phyloP scores from a whole-genome alignment of 2,797 vertebrate species.

The Urophycis tenuis region DNA sequence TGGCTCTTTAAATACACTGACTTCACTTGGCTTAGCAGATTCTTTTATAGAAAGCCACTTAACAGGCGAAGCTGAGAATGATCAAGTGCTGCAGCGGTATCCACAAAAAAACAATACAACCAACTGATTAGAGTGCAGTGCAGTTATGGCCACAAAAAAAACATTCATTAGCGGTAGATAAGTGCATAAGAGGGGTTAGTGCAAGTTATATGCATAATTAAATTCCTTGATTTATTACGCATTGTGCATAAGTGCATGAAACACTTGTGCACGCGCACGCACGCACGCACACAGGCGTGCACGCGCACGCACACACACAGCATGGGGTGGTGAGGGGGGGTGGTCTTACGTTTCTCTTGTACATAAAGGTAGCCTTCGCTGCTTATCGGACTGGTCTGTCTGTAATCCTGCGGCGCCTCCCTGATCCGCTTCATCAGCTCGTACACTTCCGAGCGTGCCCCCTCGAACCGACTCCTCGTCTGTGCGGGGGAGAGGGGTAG shows the following conservation, averaged over 20 bases:
- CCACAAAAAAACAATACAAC: not conserved
- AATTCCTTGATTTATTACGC: not conserved
- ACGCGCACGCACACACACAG: too few relatives aligned
- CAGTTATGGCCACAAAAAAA: not conserved
- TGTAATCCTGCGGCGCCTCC: slow-evolving; percentile 83
- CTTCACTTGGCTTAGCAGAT: not conserved
- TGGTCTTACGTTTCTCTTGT: slow-evolving; percentile 89
- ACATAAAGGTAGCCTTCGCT: slow-evolving; percentile 94
- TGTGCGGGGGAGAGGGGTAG: slow-evolving; percentile 47
- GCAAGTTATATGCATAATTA: not conserved
- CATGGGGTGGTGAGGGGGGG: not conserved
- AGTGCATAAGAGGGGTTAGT: not conserved
- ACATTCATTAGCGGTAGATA: not conserved
- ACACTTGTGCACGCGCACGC: not conserved
- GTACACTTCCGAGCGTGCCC: slow-evolving; percentile 86
- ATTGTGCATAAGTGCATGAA: not conserved
- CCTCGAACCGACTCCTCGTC: slow-evolving; percentile 95
- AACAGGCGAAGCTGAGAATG: not conserved
- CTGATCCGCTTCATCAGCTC: slow-evolving; percentile 93
- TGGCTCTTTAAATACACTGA: not conserved
- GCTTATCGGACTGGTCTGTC: slow-evolving; percentile 85
- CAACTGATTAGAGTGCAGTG: not conserved
- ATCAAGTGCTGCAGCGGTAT: not conserved
- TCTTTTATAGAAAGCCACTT: not conserved
- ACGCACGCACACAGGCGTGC: too few relatives aligned